Conservation (phyloP, 2,888 invertebrate species). For the Sminthurinus aureus region DNA sequence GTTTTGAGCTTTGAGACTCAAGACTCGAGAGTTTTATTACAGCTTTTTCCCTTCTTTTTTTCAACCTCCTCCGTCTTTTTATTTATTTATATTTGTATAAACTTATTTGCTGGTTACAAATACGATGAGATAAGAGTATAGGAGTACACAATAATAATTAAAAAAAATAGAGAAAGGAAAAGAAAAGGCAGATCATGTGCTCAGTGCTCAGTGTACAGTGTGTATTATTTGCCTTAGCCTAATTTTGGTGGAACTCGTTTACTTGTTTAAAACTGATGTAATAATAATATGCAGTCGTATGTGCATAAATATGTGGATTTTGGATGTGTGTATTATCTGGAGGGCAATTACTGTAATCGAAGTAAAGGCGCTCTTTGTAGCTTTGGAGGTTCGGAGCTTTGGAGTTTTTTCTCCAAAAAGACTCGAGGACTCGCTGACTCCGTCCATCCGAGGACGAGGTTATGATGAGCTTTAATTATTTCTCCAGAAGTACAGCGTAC, state of each 20-base stretch:
- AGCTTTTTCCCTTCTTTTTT: too few relatives aligned
- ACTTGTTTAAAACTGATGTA: too few relatives aligned
- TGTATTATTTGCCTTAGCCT: neutral
- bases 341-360: slow-evolving; percentile 38
- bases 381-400: too few relatives aligned
- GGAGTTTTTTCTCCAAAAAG: too few relatives aligned
- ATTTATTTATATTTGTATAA: too few relatives aligned
- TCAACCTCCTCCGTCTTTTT: too few relatives aligned
- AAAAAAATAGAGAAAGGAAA: neutral
- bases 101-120: too few relatives aligned
- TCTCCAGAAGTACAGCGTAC: slow-evolving; percentile 13
- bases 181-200: neutral
- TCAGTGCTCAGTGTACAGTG: neutral
- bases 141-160: neutral
- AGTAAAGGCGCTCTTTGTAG: slow-evolving; percentile 13
- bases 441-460: slow-evolving; percentile 4
- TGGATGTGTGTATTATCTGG: slow-evolving; percentile 30
- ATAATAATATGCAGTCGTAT: too few relatives aligned
- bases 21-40: too few relatives aligned
- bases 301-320: neutral
- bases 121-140: neutral
- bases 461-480: slow-evolving; percentile 32
- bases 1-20: too few relatives aligned
- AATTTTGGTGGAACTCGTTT: too few relatives aligned
- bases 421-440: too few relatives aligned